A percentile compares a stretch with the other conserved stretches of the same genome.
These are phyloP conservation scores for Petrocephalus schoutedeni DNA, from an alignment of 2,797 vertebrate species.

Conservation along the genomic window DNA sequence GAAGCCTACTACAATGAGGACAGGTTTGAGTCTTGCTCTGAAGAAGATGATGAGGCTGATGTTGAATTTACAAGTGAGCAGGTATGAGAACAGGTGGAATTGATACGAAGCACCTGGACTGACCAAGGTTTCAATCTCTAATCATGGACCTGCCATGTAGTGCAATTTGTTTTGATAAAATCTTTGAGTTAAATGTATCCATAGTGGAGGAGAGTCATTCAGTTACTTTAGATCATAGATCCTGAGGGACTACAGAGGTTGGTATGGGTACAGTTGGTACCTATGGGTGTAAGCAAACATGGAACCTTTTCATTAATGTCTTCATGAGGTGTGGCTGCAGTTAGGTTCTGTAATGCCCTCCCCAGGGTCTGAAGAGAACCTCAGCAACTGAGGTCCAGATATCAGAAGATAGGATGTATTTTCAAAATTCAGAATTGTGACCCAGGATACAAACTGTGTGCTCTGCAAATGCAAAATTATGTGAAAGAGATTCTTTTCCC, in stretches of 20 bases:
- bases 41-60: slow-evolving; percentile 49
- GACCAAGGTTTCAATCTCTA: neutral
- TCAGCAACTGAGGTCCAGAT: neutral
- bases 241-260: neutral
- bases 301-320: neutral
- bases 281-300: neutral
- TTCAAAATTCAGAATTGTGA: neutral
- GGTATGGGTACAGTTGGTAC: neutral
- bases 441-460: neutral
- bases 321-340: neutral
- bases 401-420: neutral
- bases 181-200: neutral
- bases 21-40: slow-evolving; percentile 76
- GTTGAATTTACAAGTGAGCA: slow-evolving; percentile 47
- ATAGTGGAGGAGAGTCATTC: neutral
- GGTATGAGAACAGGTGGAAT: slow-evolving; percentile 45
- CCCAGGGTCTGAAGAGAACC: neutral
- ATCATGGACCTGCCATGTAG: neutral
- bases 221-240: neutral
- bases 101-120: neutral
- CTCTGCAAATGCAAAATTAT: neutral
- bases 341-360: neutral
- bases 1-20: slow-evolving; percentile 73
- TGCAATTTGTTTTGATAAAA: neutral
- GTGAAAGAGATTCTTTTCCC: neutral